Conservation (phyloP, 2,888 invertebrate species). For the Graphium colonna region DNA sequence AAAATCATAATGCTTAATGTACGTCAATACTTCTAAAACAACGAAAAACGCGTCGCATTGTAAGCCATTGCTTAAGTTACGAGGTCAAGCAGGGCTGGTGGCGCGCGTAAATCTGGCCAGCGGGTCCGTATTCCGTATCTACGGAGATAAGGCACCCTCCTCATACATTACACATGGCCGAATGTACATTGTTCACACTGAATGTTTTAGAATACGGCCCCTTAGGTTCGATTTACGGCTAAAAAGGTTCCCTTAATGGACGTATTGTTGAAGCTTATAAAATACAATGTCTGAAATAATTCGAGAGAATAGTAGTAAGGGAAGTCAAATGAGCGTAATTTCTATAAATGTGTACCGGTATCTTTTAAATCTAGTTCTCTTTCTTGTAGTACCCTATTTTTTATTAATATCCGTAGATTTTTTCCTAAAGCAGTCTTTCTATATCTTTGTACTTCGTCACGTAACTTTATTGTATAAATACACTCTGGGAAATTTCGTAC, state of each 20-base stretch:
- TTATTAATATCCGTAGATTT: too few relatives aligned
- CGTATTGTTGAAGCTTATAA: background rate
- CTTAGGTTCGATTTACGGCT: constrained; percentile 8
- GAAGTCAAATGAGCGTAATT: too few relatives aligned
- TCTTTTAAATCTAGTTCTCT: too few relatives aligned
- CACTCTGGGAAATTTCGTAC: too few relatives aligned
- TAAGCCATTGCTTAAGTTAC: constrained; percentile 28
- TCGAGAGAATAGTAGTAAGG: background rate
- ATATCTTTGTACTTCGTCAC: too few relatives aligned
- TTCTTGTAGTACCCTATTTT: too few relatives aligned
- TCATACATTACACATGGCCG: constrained; percentile 20
- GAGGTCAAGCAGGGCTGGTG: constrained; percentile 31
- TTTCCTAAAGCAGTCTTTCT: too few relatives aligned
- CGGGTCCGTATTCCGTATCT: constrained; percentile 30
- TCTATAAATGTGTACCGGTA: too few relatives aligned
- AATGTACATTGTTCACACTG: constrained; percentile 16
- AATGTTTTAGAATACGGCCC: constrained; percentile 7
- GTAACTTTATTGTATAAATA: too few relatives aligned
- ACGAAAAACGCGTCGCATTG: background rate
- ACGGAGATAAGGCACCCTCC: constrained; percentile 14
- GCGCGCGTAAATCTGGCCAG: constrained; percentile 38
- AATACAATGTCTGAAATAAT: background rate
- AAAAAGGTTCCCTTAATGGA: background rate
- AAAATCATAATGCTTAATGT: too few relatives aligned
- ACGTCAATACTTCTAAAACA: too few relatives aligned